Evolutionary conservation across 2,888 invertebrate genomes (phyloP), one percentile per base, ranked within the genome.

Genomic region (Luffia ferchaultella): DNA sequence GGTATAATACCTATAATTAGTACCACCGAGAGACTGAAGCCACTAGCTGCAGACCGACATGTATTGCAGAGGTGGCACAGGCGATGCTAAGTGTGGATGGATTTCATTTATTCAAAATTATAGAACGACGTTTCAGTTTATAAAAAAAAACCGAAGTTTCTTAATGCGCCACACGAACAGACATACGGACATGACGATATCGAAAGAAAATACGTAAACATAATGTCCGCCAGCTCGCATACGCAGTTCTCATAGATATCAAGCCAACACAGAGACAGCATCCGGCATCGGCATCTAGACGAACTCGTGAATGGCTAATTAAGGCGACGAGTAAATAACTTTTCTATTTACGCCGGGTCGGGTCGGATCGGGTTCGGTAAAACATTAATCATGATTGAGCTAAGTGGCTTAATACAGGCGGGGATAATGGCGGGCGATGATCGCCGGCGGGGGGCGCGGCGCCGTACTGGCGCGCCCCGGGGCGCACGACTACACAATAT

Each of bases 371-470:
- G 71, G 73, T 79, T 77, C 77, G 75, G 75, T 76, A 72, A 73
- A 80, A 76, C 83, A 83, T 83, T 83, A 85, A 85, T 85, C 85
- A 85, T 83, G 84, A 83, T 82, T 79, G 80, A 83, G 75, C 83
- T 84, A 82, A 84, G 85, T 85, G 85, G 84, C 82, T 84, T 77
- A 84, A 83, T 84, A 46, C 53, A 73, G 73, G 75, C 52, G 70
- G 74, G 80, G 76, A 77, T 80, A 78, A 80, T 78, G 76, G 74
- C 73, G 68, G 70, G 78, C 79, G 74, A 79, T 82, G 82, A 78
- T 77, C 78, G 73, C 70, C 70, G 66, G 68, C 68, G 72, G 84
- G 76, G 78, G 78, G 76, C 5, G 55, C 68, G 78, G 75, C 80
- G 82, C 71, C 75, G 67, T 62, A 61, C 62, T 62, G 72, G 62